Base-by-base conservation (phyloP, 2,113 vertebrate genomes). In the Sphyrna mokarran region DNA sequence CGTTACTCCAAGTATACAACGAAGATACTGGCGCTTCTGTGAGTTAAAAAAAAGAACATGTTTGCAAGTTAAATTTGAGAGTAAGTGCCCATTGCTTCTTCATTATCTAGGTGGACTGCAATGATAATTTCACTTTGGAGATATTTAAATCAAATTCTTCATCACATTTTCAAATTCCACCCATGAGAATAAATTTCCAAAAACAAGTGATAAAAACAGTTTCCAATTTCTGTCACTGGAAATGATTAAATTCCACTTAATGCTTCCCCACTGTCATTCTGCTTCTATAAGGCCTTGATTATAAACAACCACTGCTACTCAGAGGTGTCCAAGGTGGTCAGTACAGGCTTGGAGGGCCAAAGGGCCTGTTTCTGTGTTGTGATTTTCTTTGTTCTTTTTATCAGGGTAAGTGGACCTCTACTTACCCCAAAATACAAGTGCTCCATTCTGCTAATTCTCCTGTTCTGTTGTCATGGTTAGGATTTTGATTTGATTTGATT, bases 171-270 rank as follows among this genome's bases (percentile, higher is more conserved):
- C 22, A 58, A 29, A 68, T 68, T 54, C 33, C 9, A 14, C 16
- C 26, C 33, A 93, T 66, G 18, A 68, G 90, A 68, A 94, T 68
- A 94, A 94, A 94, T 94, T 94, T 93, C 20, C 61, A n/a, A 66
- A 37, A n/a, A 37, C 20, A 66, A 33, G 6, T 93, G 58, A 4
- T 93, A 22, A 10, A 8, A 94, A 94, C 33, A 68, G 14, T 37
- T 61, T 40, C n/a, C 11, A 10, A 33, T 66, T 8, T 37, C 61
- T 94, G 16, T 68, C 29, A 94, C 0, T 40, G n/a, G 68, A 68
- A 66, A 1, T 16, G 40, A 6, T 22, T 94, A 18, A 94, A 94
- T 22, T 8, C 33, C 33, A 18, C n/a, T 93, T 58, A 26, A 29
- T 33, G 54, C 9, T 61, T 33, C 37, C 23, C 2, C 61, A 63